Evolutionary conservation across 2,888 invertebrate species (phyloP).

Genomic region (Tuta absoluta): DNA sequence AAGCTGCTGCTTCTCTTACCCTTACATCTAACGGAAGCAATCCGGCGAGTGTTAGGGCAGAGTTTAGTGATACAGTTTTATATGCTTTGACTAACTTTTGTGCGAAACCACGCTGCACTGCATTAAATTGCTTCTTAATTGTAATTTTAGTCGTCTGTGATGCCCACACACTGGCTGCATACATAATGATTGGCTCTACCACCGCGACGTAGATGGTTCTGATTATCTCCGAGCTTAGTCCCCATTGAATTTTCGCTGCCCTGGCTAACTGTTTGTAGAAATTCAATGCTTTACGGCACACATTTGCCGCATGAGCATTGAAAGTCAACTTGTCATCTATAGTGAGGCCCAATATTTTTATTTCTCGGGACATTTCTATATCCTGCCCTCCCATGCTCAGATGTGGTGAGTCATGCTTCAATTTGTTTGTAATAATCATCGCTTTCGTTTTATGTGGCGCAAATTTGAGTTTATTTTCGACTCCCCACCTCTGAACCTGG

Average conservation of each 20-base stretch:
- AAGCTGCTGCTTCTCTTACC: neutral
- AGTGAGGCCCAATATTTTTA: conserved; percentile 31
- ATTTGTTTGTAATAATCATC: neutral
- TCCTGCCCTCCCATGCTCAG: conserved; percentile 21
- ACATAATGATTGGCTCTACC: conserved; percentile 16
- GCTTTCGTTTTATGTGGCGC: no score
- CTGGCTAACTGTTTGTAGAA: conserved; percentile 25
- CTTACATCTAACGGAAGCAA: neutral
- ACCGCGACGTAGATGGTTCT: conserved; percentile 22
- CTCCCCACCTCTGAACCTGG: conserved; percentile 1
- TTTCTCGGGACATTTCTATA: conserved; percentile 19
- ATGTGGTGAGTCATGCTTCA: neutral
- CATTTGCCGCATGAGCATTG: conserved; percentile 13
- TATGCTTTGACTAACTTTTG: no score
- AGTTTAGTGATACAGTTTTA: no score
- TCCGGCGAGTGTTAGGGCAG: no score
- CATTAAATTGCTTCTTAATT: neutral
- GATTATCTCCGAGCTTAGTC: no score
- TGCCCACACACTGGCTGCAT: conserved; percentile 32
- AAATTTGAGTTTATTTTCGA: no score
- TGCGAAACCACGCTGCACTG: no score
- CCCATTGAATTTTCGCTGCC: no score
- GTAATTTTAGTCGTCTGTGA: neutral
- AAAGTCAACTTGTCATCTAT: conserved; percentile 29
- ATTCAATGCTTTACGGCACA: conserved; percentile 7